Conservation (phyloP, 2,797 vertebrate genomes). For the Artibeus lituratus region DNA sequence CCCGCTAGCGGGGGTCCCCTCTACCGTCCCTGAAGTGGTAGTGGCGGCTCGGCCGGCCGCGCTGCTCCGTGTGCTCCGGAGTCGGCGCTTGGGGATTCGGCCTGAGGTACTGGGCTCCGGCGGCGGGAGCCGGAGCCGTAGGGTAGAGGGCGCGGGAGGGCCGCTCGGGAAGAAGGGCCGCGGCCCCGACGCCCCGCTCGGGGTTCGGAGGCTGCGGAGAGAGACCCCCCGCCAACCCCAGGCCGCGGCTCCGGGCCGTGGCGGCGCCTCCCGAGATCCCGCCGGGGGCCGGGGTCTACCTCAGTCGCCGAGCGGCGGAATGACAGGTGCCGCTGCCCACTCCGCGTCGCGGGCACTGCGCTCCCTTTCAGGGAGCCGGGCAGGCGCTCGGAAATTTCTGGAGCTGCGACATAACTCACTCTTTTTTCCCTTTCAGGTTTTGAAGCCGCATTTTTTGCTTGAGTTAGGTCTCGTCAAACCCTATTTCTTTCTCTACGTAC, state of each 20-base stretch:
- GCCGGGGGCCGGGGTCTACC: not conserved
- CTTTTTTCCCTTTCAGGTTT: conserved; percentile 23
- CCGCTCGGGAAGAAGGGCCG: conserved; percentile 24
- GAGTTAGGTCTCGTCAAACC: not conserved
- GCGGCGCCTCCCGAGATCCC: not conserved
- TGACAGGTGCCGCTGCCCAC: conserved; percentile 66
- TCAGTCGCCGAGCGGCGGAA: not conserved
- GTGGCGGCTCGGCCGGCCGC: not conserved
- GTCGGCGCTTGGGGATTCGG: not conserved
- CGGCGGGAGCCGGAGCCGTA: not conserved
- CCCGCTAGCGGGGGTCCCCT: not conserved
- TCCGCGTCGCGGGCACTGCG: not conserved
- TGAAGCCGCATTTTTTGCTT: not conserved
- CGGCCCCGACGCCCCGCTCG: not conserved
- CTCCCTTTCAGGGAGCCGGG: not conserved
- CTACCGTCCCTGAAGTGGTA: not conserved
- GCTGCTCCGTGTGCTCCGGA: not conserved
- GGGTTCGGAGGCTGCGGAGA: not conserved
- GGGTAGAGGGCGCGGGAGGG: conserved; percentile 41
- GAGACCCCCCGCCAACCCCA: not conserved
- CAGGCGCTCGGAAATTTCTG: conserved; percentile 26
- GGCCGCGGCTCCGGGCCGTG: not conserved
- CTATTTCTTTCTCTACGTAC: not conserved
- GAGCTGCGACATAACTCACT: not conserved
- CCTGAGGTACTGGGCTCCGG: conserved; percentile 19